Base-by-base conservation (phyloP, 1,140 invertebrate genomes). In the Drusus annulatus region DNA sequence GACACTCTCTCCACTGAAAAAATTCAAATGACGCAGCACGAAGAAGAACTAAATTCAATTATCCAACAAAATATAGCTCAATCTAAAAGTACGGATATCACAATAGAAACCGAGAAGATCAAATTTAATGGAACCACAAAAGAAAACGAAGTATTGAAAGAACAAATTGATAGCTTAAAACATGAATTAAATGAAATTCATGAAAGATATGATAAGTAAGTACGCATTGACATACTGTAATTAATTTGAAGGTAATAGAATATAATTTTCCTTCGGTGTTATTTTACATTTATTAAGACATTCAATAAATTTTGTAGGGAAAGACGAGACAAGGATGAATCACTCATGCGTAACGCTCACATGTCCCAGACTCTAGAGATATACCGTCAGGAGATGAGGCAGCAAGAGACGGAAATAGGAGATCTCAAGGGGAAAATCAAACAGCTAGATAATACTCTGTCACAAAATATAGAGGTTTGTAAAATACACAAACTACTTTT, bases 311-410 rank as follows among this genome's bases (percentile, higher is more conserved):
- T 31, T 86, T 89, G 79, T 84, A 91, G 91, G 77, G 94, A 95
- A 79, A 91, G 91, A 31, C 88, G 92, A 74, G 95, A 96, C 78
- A 96, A 95, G 84, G 93, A 96, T 85, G 92, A 93, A 13, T 93
- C 94, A 1, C 86, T 96, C 69, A 84, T 97, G 45, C 91, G 95
- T 28, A 97, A 96, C 86, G 95, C 95, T 3, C 93, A 96, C 86
- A 93, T 96, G 78, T 96, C 95, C 0, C 95, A 96, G 85, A 93
- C 95, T 74, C 91, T 94, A 74, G 94, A 96, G 86, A 90, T 95
- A 69, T 92, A 93, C 0, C 92, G 92, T 81, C 93, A 94, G 81
- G 91, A 95, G 77, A 91, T 94, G 83, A 91, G 93, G 54, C 91
- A 92, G 65, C 91, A 93, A 76, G 91, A 93, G 83, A 86, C 86